phyloP scores from a whole-genome alignment of 2,113 vertebrate species.

The Cyphomyrus plagiostoma region DNA sequence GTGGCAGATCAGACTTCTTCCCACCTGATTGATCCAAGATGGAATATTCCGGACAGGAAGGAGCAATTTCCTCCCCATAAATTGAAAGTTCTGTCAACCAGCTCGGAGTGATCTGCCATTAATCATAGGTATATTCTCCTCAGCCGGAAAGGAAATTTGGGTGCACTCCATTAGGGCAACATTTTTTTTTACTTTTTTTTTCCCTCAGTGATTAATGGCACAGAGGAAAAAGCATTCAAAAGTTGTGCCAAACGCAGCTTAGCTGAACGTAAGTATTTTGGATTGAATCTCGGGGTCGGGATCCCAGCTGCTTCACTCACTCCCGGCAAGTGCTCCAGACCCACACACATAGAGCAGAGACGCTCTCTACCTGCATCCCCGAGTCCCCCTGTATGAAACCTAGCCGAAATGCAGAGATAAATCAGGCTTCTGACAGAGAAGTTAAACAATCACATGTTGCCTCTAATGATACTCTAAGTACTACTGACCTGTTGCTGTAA shows the following conservation, averaged over 20 bases:
- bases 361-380: neutral
- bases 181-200: slow-evolving; percentile 46
- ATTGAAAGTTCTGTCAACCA: slow-evolving; percentile 89
- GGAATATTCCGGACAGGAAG: slow-evolving; percentile 72
- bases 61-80: slow-evolving; percentile 81
- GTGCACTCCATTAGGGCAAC: slow-evolving; percentile 77
- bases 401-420: neutral
- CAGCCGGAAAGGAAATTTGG: slow-evolving; percentile 64
- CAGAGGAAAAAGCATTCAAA: slow-evolving; percentile 79
- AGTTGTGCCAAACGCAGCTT: slow-evolving; percentile 59
- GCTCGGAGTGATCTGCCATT: slow-evolving; percentile 84
- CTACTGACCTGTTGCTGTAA: neutral
- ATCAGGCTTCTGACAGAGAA: neutral
- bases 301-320: neutral
- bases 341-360: neutral
- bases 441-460: neutral
- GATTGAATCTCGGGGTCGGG: neutral
- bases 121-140: slow-evolving; percentile 82
- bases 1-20: slow-evolving; percentile 43
- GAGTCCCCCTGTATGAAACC: neutral
- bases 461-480: neutral
- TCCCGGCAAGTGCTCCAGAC: neutral
- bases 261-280: neutral
- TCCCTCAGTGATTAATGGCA: slow-evolving; percentile 77
- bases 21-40: slow-evolving; percentile 56